Base-by-base conservation (phyloP, 2,888 invertebrate species). In the Hirtodrosophila cameraria region DNA sequence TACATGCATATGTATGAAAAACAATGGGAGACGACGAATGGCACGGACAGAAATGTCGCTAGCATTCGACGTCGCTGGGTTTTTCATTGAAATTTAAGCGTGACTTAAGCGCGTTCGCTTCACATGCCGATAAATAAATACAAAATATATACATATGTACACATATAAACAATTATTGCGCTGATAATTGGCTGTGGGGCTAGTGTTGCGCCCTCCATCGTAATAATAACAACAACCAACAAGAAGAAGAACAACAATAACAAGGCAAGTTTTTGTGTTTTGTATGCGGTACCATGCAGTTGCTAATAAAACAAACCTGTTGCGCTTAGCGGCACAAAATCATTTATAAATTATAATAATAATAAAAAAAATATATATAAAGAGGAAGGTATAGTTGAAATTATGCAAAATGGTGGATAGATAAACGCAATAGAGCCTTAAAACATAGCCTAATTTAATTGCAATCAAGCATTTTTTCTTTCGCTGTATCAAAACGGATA, bases 51-150 rank as follows among this genome's bases (percentile, higher is more conserved):
- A 55, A 64, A 70, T 64, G 53, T 69, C 48, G 55, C 30, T 42
- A 43, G 23, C 23, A 23, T 23, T 23, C 23, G 23, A 23, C 23
- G 8, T 3, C 23, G 23, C 1, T 23, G 46, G 48, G 31, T 6
- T 55, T 66, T 68, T 57, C 73, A 86, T 81, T 84, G 81, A 73
- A 80, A 70, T 55, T 49, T 41, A 75, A 83, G 86, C 84, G 80
- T 76, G 86, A 83, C 86, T 86, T 81, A 74, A 39, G 53, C 62
- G 79, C 60, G 62, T 61, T 59, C 23, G 74, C 67, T 86, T 87
- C 86, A 66, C 87, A 86, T 71, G 85, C 68, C 84, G 84, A 74
- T 74, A 84, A 86, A 73, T 35, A 33, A 16, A 58, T 13, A 36
- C 16, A 45, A n/a, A n/a, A n/a, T 9, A 27, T 4, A 18, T 18